These are phyloP conservation scores for Pogonomyrmex californicus DNA, from an alignment of 1,140 invertebrate species.

Conservation along the genomic window DNA sequence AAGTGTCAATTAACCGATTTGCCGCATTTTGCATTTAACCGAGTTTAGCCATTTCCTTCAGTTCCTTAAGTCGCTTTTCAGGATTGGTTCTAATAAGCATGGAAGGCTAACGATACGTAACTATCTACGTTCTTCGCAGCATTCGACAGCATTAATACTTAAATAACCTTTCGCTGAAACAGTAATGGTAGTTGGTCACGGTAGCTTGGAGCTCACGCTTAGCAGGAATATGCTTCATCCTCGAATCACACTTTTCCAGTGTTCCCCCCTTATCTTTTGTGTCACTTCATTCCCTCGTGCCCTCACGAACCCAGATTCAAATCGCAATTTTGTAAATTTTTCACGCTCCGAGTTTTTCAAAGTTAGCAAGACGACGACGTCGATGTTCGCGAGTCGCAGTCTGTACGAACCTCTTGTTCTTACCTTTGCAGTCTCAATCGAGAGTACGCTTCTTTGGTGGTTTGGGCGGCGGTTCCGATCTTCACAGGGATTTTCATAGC, in stretches of 20 bases:
- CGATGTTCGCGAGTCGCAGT: background rate
- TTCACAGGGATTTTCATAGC: slow-evolving; percentile 95
- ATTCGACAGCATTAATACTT: slow-evolving; percentile 33
- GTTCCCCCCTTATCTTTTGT: background rate
- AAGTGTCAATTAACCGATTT: slow-evolving; percentile 54
- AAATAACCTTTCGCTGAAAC: slow-evolving; percentile 31
- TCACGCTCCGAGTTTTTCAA: slow-evolving; percentile 40
- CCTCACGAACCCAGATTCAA: slow-evolving; percentile 7
- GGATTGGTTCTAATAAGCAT: slow-evolving; percentile 49
- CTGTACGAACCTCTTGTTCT: slow-evolving; percentile 16
- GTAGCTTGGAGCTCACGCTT: slow-evolving; percentile 57
- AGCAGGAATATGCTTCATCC: slow-evolving; percentile 38
- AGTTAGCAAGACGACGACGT: slow-evolving; percentile 2
- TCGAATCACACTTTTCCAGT: background rate
- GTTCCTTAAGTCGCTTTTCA: slow-evolving; percentile 36
- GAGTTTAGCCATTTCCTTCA: slow-evolving; percentile 36
- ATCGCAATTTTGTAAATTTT: slow-evolving; percentile 31
- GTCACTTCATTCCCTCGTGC: background rate
- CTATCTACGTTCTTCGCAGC: slow-evolving; percentile 12
- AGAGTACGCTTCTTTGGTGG: slow-evolving; percentile 88
- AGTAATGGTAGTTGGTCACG: slow-evolving; percentile 52
- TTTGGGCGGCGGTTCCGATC: slow-evolving; percentile 87
- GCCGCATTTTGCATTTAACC: slow-evolving; percentile 57
- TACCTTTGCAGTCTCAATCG: slow-evolving; percentile 83
- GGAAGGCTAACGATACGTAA: slow-evolving; percentile 45